Conservation (phyloP, 2,113 vertebrate species). For the Ailurus styani region DNA sequence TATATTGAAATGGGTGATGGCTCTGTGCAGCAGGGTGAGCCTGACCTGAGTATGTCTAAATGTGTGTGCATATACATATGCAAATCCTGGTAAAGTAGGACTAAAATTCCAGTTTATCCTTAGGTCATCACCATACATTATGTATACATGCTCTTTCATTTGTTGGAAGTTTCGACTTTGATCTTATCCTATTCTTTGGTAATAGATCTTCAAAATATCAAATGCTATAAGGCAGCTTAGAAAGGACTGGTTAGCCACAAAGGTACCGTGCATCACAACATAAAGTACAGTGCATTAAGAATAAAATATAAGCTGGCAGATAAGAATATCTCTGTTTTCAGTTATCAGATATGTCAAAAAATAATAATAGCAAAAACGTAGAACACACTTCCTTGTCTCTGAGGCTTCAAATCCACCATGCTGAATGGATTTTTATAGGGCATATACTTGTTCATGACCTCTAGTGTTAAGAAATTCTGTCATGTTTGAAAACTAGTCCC, state of each 20-base stretch:
- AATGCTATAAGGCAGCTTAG: slow-evolving; percentile 48
- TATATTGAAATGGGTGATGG: neutral
- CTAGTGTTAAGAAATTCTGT: slow-evolving; percentile 85
- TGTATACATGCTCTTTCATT: neutral
- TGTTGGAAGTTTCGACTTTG: neutral
- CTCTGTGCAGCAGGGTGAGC: neutral
- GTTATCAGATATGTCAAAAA: slow-evolving; percentile 74
- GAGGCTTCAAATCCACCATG: slow-evolving; percentile 80
- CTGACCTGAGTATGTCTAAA: neutral
- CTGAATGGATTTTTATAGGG: slow-evolving; percentile 86
- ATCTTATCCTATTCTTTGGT: neutral
- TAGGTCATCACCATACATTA: neutral
- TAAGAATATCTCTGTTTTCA: neutral
- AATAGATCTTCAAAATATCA: slow-evolving; percentile 23
- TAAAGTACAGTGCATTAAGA: slow-evolving; percentile 69
- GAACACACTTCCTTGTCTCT: slow-evolving; percentile 76
- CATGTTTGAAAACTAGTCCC: slow-evolving; percentile 88
- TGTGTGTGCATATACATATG: neutral
- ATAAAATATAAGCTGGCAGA: slow-evolving; percentile 71
- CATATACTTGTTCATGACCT: slow-evolving; percentile 85
- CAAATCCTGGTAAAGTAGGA: neutral
- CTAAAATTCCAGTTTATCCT: neutral
- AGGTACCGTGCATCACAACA: slow-evolving; percentile 47
- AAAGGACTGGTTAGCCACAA: slow-evolving; percentile 53
- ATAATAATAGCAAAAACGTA: slow-evolving; percentile 77